These are phyloP conservation scores for human (Homo sapiens) DNA, from an alignment of 2,113 vertebrate genomes.

Conservation along the genomic window GRCh38 chr2:6150501-6151000, in stretches of 20 bases:
- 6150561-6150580: not conserved
- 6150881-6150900: too few relatives aligned
- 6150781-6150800: rapidly evolving
- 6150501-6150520: not conserved
- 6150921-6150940: not conserved
- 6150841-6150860: not conserved
- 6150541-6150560: not conserved
- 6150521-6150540: not conserved
- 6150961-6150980: not conserved
- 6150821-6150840: not conserved
- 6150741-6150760: rapidly evolving
- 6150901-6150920: rapidly evolving
- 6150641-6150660: not conserved
- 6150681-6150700: not conserved
- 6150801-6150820: too few relatives aligned
- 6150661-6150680: not conserved
- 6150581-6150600: not conserved
- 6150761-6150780: not conserved
- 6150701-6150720: not conserved
- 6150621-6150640: not conserved
- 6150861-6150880: not conserved
- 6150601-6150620: not conserved
- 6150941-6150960: not conserved
- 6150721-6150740: not conserved
- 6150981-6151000: not conserved